Evolutionary conservation across 2,888 invertebrate genomes (phyloP).

Genomic region (Tribolium freemani): DNA sequence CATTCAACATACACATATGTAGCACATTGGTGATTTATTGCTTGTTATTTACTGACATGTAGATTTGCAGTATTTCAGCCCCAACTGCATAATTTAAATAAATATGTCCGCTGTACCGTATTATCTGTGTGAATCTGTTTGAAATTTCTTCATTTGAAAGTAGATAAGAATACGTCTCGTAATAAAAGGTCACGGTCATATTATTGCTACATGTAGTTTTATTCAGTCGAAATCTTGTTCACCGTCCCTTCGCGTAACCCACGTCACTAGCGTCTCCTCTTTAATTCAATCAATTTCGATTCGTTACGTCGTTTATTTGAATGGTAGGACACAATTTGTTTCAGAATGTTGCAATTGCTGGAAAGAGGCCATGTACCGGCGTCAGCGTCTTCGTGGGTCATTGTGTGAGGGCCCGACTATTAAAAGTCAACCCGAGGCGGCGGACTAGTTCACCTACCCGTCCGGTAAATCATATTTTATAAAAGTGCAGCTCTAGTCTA

Average conservation of each 20-base stretch:
- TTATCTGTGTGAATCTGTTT: background rate
- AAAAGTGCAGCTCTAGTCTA: slow-evolving; percentile 56
- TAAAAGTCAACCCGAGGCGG: slow-evolving; percentile 47
- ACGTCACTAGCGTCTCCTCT: slow-evolving; percentile 6
- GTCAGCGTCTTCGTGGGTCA: slow-evolving; percentile 18
- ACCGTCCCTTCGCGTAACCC: background rate
- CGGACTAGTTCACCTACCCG: slow-evolving; percentile 58
- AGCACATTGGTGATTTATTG: slow-evolving; percentile 12
- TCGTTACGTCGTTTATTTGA: slow-evolving; percentile 49
- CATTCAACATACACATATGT: slow-evolving; percentile 5
- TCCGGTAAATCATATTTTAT: slow-evolving; percentile 56
- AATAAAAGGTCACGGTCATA: background rate
- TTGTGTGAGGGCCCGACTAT: slow-evolving; percentile 45
- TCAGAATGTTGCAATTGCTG: slow-evolving; percentile 34
- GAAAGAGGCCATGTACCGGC: slow-evolving; percentile 14
- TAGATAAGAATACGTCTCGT: background rate
- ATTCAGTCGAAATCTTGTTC: background rate
- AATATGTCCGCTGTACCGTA: too few species aligned
- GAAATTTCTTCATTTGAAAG: background rate
- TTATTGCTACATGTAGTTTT: background rate
- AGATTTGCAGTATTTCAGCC: background rate
- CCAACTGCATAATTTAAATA: background rate
- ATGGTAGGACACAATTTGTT: slow-evolving; percentile 50
- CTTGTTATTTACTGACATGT: slow-evolving; percentile 7
- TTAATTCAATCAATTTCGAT: slow-evolving; percentile 52